Base-by-base conservation (phyloP, 2,113 vertebrate genomes). In the Raja brachyura region DNA sequence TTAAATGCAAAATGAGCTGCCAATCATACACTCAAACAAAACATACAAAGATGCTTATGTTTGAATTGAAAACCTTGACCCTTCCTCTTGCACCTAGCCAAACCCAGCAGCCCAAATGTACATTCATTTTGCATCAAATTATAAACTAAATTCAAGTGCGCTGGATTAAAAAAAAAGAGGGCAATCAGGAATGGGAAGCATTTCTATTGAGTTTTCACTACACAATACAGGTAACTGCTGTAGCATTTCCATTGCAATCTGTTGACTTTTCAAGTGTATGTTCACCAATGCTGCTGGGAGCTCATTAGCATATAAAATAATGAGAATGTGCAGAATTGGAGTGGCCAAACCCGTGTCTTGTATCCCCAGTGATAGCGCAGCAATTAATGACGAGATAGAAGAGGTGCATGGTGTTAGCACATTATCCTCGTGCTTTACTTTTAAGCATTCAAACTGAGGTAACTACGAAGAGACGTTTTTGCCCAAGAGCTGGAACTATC, bases 1-100 rank as follows among this genome's bases (percentile, higher is more conserved):
- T 86, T 86, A 61, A 86, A 86, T 63, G 4, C 59, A 63, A 61
- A 63, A 86, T 4, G 59, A 86, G 56, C 83, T 86, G 56, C 59
- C 83, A 86, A 86, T 86, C 83, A 86, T 63, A 86, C 56, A 59
- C 28, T 63, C 59, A 86, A 86, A 86, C 83, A 86, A 86, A 63
- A 63, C 10, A 61, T 28, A 59, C 78, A 85, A 85, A 85, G 56
- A 86, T 63, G 56, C 56, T 86, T 86, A 14, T 28, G 18, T 86
- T 86, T 86, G 81, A 86, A 86, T 61, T 31, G 25, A 86, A 59
- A 86, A 56, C 10, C 28, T 22, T 86, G 81, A 86, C 83, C 11
- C 83, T 63, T 28, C 56, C 25, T 63, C 83, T 16, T 10, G n/a
- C 20, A 63, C 83, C 56, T 16, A 63, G 18, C 56, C 13, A 86